These are phyloP conservation scores for Acanthiza pusilla DNA, from an alignment of 2,797 vertebrate species.

Conservation along the genomic window DNA sequence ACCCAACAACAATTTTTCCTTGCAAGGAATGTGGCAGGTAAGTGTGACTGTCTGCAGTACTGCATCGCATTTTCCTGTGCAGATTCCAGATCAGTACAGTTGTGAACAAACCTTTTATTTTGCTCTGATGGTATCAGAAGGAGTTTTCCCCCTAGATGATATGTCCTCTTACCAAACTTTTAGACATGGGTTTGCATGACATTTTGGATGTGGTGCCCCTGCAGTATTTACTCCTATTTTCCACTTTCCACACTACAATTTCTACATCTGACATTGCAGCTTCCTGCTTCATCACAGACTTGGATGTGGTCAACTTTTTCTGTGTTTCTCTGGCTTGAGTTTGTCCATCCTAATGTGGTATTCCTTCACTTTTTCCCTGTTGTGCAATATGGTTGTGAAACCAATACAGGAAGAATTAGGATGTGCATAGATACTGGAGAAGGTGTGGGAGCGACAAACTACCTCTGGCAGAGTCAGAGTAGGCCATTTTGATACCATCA, in stretches of 20 bases:
- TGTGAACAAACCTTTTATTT: background rate
- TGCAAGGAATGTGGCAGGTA: conserved; percentile 86
- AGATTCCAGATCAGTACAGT: background rate
- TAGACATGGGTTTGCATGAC: background rate
- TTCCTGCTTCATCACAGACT: background rate
- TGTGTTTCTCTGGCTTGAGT: background rate
- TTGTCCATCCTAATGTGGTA: background rate
- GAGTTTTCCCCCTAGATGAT: background rate
- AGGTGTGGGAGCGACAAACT: background rate
- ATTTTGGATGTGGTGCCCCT: background rate
- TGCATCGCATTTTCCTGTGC: rapidly evolving
- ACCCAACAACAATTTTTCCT: conserved; percentile 81
- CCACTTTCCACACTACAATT: background rate
- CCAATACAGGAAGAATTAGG: background rate
- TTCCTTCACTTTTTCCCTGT: background rate
- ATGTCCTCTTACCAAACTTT: background rate
- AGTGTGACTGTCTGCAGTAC: background rate
- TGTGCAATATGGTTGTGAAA: background rate
- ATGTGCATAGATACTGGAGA: background rate
- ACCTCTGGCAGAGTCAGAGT: background rate
- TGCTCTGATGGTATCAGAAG: background rate
- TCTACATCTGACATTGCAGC: background rate
- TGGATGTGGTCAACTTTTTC: background rate
- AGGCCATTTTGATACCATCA: background rate
- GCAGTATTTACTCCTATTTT: background rate